Percentiles rank a stretch among this genome's conserved stretches.
phyloP scores from a whole-genome alignment of 2,113 vertebrate genomes.

The Myrmophylax atrothorax region DNA sequence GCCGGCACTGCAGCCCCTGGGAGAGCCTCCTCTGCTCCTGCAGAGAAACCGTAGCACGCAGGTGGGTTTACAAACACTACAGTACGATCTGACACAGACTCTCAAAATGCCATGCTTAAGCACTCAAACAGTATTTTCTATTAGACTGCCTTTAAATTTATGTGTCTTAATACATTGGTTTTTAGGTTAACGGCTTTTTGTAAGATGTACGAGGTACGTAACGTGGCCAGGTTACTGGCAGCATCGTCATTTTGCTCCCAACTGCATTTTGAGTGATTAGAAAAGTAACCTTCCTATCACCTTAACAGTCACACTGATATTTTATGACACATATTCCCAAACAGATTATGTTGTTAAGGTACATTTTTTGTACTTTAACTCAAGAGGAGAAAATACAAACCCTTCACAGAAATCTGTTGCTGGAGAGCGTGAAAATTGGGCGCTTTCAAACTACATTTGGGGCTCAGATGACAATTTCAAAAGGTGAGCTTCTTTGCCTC shows the following conservation, averaged over 20 bases:
- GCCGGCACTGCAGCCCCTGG: background rate
- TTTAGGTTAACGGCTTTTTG: rapidly evolving
- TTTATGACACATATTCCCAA: conserved; percentile 7
- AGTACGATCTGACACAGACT: background rate
- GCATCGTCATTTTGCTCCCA: background rate
- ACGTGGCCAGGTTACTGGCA: background rate
- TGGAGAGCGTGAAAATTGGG: background rate
- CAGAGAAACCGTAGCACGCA: rapidly evolving
- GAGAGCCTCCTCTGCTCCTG: background rate
- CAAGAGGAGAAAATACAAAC: conserved; percentile 7
- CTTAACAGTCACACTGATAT: background rate
- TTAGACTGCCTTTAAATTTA: background rate
- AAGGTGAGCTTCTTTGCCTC: background rate
- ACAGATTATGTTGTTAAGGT: background rate
- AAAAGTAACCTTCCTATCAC: conserved; percentile 51
- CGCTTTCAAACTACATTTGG: conserved; percentile 5
- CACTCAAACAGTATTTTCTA: background rate
- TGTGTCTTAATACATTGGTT: background rate
- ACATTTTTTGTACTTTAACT: background rate
- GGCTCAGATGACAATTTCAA: background rate
- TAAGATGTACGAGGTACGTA: background rate
- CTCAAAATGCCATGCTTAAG: background rate
- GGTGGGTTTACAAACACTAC: background rate
- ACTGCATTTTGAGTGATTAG: conserved; percentile 16
- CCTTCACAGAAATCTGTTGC: background rate